Conservation (phyloP, 2,797 vertebrate species). For the Rousettus madagascariensis region DNA sequence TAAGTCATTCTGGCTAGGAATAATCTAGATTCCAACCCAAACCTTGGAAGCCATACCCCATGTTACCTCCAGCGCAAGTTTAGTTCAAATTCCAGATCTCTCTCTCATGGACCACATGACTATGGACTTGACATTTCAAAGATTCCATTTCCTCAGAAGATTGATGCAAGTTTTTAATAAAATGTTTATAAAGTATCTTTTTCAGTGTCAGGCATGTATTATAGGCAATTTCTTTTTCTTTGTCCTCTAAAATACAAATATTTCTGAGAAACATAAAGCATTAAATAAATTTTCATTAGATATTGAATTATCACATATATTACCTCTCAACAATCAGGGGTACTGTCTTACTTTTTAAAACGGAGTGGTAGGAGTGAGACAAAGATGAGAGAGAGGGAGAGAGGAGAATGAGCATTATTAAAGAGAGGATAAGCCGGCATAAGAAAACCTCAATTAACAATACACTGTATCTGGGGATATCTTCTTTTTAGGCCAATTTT, state of each 20-base stretch:
- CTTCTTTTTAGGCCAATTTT: not conserved
- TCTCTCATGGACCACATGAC: not conserved
- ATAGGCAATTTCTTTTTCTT: not conserved
- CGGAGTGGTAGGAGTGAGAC: accelerated
- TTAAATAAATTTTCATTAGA: not conserved
- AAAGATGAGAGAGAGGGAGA: not conserved
- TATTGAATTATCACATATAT: not conserved
- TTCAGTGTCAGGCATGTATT: not conserved
- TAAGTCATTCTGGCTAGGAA: not conserved
- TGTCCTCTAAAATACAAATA: not conserved
- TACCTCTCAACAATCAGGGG: not conserved
- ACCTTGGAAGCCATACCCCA: not conserved
- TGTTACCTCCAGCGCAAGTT: not conserved
- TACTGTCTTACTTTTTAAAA: not conserved
- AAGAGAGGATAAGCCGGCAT: no score
- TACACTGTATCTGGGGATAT: not conserved
- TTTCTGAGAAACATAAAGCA: not conserved
- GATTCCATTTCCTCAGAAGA: not conserved
- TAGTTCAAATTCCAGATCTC: not conserved
- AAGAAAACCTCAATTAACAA: not conserved
- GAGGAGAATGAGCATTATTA: not conserved
- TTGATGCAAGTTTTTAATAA: not conserved
- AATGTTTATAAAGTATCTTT: not conserved
- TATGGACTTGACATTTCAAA: not conserved
- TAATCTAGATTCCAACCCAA: not conserved